Evolutionary conservation across 2,888 invertebrate genomes (phyloP), one percentile per base, ranked within the genome.

Genomic region (Lymantria dispar): DNA sequence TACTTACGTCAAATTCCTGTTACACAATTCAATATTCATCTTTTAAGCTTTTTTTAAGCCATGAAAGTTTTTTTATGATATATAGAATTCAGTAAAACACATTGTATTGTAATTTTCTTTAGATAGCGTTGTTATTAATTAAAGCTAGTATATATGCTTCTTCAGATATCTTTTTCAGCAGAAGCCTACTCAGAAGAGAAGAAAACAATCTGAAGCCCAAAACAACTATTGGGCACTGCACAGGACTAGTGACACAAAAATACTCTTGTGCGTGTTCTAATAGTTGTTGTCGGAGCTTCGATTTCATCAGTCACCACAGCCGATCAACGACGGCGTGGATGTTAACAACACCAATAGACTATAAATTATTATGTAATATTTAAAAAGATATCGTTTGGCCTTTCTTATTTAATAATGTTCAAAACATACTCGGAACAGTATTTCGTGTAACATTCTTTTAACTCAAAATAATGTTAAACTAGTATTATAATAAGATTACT

Each of bases 211-310:
- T 59, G 94, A 94, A 93, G 92, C 94, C 94, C 95, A 96, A 95
- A 96, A 95, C 95, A 97, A 97, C 97, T 97, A 97, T 97, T 97
- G 97, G 96, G 96, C 97, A 97, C 96, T 96, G 97, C 97, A 96
- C 97, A 97, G 97, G 97, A 97, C 95, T 96, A 96, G 89, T 88
- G 70, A 96, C 60, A 92, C 88, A 58, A 87, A 80, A 81, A 95
- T 95, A 96, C 96, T 97, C 97, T 97, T 97, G 97, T 97, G 97
- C 97, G 97, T 97, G 97, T 97, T 97, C 97, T 97, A 97, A 97
- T 97, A 96, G 97, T 97, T 97, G 97, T 97, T 96, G 95, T 96
- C 95, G 96, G 94, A 89, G 85, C 92, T 94, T 93, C 92, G 87
- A 76, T 76, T 75, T 82, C 91, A 58, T 72, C 92, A 66, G 48